Base-by-base conservation (phyloP, 2,888 invertebrate genomes). In the Maniola hyperantus region DNA sequence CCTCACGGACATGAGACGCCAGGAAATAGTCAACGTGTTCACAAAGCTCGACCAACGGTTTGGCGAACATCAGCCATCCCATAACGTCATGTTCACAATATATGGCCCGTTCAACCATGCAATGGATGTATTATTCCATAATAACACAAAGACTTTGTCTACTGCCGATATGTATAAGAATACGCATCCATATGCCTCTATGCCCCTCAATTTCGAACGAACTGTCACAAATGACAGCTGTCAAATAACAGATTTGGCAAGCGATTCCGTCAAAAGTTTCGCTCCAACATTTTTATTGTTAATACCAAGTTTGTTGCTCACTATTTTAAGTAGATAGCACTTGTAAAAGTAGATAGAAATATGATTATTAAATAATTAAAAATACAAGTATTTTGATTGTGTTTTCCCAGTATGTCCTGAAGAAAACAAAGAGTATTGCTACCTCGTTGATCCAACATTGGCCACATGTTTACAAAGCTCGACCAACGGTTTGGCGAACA, bases 21-120 rank as follows among this genome's bases (percentile, higher is more conserved):
- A 95, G 74, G 97, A 97, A 79, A 94, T 96, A 0, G 91, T 95
- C 66, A 94, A 96, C 71, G 94, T 96, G 0, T 92, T 97, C 48
- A 90, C 95, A 13, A 94, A 95, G 72, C 89, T 97, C 76, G 96
- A 96, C 78, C 91, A 93, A 73, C 83, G 95, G 39, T 97, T 97
- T 80, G 97, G 97, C 51, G 94, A 93, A 78, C 91, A 91, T 61
- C 82, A 84, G 10, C 85, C 88, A 0, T 89, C 89, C 76, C 92
- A 93, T 15, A 94, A 93, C 0, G 92, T 93, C 0, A 93, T 95
- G 71, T 96, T 96, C 74, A 94, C 95, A 0, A 89, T 97, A 85
- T 97, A 94, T 72, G 96, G 95, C 0, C 83, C 93, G 0, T 97
- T 94, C 75, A 95, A 96, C 72, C 94, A 93, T 48, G 83, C 93